These are phyloP conservation scores for Nymphalis urticae DNA, from an alignment of 2,888 invertebrate species.

Conservation along the genomic window DNA sequence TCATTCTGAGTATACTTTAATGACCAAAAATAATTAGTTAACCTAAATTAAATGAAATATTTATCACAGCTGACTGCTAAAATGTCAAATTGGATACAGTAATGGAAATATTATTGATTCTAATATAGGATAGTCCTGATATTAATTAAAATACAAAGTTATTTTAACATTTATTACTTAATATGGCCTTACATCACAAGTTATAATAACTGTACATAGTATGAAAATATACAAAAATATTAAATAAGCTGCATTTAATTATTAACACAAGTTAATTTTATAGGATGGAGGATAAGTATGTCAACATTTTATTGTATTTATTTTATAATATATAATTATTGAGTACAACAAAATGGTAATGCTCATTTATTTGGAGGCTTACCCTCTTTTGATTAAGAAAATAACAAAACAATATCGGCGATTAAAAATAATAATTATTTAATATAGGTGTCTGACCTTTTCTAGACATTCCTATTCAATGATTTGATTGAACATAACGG, in stretches of 20 bases:
- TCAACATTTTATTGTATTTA: too few species aligned
- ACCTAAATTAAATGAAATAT: slow-evolving; percentile 34
- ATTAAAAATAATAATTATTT: too few species aligned
- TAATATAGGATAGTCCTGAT: slow-evolving; percentile 18
- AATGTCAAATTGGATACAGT: not conserved
- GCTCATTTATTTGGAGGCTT: too few species aligned
- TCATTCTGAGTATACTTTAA: not conserved
- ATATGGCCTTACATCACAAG: slow-evolving; percentile 33
- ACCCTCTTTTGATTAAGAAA: too few species aligned
- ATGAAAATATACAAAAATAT: slow-evolving; percentile 37
- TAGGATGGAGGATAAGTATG: not conserved
- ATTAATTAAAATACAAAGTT: slow-evolving; percentile 31
- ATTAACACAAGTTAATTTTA: slow-evolving; percentile 28
- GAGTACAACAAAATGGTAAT: too few species aligned
- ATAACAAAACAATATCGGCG: too few species aligned
- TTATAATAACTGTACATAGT: slow-evolving; percentile 34
- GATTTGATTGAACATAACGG: not conserved
- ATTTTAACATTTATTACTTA: slow-evolving; percentile 37
- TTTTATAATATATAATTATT: too few species aligned
- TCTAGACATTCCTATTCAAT: too few species aligned
- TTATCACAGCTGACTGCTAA: slow-evolving; percentile 42
- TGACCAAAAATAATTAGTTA: slow-evolving; percentile 16
- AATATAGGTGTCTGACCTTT: too few species aligned
- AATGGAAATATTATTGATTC: not conserved
- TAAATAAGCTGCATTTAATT: slow-evolving; percentile 32